These are phyloP conservation scores for Pterocles burchelli DNA, from an alignment of 2,113 vertebrate species.

Conservation along the genomic window DNA sequence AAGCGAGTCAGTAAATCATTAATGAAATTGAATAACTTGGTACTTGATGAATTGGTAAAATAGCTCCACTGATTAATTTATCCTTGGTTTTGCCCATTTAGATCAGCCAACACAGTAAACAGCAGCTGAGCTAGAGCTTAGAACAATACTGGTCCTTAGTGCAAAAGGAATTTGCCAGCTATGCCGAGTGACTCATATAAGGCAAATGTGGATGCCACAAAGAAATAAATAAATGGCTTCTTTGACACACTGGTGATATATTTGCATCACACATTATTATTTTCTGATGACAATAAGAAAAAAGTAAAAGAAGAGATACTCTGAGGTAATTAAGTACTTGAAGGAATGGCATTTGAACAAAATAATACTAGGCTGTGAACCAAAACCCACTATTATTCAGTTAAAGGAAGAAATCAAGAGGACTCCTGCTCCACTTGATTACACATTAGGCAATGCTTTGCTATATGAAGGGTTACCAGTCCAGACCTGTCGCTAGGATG, in stretches of 20 bases:
- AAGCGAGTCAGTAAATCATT: slow-evolving; percentile 4
- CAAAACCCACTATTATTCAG: background rate
- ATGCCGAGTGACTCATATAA: background rate
- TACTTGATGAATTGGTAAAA: background rate
- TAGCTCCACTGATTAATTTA: slow-evolving; percentile 3
- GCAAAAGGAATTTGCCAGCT: background rate
- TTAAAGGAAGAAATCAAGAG: background rate
- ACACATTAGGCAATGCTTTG: background rate
- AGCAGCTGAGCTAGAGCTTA: background rate
- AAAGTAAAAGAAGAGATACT: background rate
- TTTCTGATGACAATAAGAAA: background rate
- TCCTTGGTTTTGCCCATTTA: background rate
- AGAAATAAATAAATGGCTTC: background rate
- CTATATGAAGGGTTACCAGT: background rate
- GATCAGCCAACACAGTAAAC: background rate
- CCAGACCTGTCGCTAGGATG: background rate
- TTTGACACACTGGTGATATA: background rate
- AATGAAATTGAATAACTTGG: background rate
- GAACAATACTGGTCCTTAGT: background rate
- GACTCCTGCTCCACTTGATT: background rate
- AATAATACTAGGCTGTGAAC: background rate
- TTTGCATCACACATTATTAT: background rate
- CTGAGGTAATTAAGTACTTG: background rate
- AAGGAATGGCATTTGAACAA: background rate
- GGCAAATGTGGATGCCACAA: background rate